A percentile compares a stretch with the other conserved stretches of the same genome.
Conservation (phyloP, 1,140 invertebrate species). For the Laupala kohalensis region DNA sequence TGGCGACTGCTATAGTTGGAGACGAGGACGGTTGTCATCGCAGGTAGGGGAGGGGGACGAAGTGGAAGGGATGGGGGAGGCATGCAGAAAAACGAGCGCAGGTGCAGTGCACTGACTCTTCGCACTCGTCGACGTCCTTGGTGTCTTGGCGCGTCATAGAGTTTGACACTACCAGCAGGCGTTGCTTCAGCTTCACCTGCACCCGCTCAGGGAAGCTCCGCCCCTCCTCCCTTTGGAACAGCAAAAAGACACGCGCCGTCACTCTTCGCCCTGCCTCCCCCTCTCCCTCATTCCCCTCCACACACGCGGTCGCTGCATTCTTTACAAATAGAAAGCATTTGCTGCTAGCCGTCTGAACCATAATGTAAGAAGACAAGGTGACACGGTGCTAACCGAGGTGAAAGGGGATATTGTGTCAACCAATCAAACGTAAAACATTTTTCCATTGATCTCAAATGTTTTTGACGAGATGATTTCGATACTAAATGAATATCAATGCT, state of each 20-base stretch:
- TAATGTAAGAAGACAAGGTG: too few relatives aligned
- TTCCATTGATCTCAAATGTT: too few relatives aligned
- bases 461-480: too few relatives aligned
- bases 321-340: too few relatives aligned
- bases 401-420: too few relatives aligned
- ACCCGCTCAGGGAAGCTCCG: background rate
- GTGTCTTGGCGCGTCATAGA: background rate
- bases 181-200: background rate
- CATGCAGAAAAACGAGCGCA: background rate
- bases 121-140: background rate
- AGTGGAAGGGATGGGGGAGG: background rate
- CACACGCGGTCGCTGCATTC: too few relatives aligned
- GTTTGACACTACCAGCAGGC: background rate
- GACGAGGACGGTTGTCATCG: background rate
- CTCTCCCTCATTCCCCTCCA: too few relatives aligned
- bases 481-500: too few relatives aligned
- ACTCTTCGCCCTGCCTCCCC: background rate
- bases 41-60: background rate
- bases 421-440: too few relatives aligned
- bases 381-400: too few relatives aligned
- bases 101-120: background rate
- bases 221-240: background rate
- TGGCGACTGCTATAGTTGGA: too few relatives aligned
- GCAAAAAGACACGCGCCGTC: background rate
- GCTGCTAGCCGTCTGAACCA: too few relatives aligned